Percentiles rank a stretch among this genome's conserved stretches.
Evolutionary conservation across 23 tunicate genomes (phyloP).

Genomic region (Corella eumyota): DNA sequence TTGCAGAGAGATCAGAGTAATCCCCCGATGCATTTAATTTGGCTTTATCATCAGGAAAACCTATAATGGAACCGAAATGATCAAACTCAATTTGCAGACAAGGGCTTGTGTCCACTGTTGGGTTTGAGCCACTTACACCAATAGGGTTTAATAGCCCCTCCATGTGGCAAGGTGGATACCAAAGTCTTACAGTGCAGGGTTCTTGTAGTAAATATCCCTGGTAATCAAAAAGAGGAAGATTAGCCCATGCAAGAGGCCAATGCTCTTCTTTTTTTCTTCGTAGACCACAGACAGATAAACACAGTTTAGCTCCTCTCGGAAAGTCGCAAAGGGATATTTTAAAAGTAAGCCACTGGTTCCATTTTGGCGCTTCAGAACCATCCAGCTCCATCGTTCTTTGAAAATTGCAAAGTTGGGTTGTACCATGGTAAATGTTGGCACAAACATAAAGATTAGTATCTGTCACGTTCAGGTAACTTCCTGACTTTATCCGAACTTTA

Average conservation of each 20-base stretch:
- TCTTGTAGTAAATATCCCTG: conserved; percentile 45
- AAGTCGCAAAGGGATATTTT: conserved; percentile 31
- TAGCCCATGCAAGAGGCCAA: conserved; percentile 74
- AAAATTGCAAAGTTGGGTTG: conserved; percentile 25
- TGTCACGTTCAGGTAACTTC: conserved; percentile 45
- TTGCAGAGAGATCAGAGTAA: conserved; percentile 13
- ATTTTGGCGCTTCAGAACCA: conserved; percentile 53
- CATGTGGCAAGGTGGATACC: conserved; percentile 65
- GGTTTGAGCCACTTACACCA: conserved; percentile 70
- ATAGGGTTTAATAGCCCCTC: conserved; percentile 57
- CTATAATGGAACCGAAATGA: conserved; percentile 20
- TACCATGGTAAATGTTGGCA: conserved; percentile 46
- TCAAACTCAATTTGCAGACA: conserved; percentile 65
- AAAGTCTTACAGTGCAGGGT: conserved; percentile 38
- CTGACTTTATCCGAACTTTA: conserved; percentile 30
- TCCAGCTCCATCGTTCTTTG: conserved; percentile 51
- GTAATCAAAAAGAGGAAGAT: conserved; percentile 51
- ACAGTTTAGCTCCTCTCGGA: conserved; percentile 47
- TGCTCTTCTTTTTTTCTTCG: conserved; percentile 53
- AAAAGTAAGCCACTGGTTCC: conserved; percentile 67
- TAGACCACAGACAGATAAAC: conserved; percentile 57
- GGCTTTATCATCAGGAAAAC: conserved; percentile 13
- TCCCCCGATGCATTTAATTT: conserved; percentile 13
- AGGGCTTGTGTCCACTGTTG: conserved; percentile 41
- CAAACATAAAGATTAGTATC: conserved; percentile 41